These are phyloP conservation scores for Ophiothrix spiculata DNA, from an alignment of 35 echinoderm and acorn worm species.

Conservation along the genomic window DNA sequence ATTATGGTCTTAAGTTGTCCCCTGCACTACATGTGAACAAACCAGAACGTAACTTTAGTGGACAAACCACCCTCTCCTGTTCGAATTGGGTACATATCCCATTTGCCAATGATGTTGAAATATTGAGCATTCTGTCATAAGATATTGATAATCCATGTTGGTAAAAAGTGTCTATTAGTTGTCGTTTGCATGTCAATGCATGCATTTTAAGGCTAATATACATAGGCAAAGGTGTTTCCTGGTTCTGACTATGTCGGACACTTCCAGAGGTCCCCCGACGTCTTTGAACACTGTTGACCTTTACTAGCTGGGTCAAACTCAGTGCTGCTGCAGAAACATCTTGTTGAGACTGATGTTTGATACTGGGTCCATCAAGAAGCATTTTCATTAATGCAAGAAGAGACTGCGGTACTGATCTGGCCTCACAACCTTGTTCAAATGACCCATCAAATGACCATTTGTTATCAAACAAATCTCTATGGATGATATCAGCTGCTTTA, in stretches of 20 bases:
- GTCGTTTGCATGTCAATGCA: slow-evolving; percentile 23
- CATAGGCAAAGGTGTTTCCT: slow-evolving; percentile 32
- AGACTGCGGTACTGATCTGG: neutral
- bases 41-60: neutral
- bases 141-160: slow-evolving; percentile 42
- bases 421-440: neutral
- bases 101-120: slow-evolving; percentile 24
- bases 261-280: no score
- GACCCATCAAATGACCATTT: no score
- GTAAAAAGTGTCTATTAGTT: slow-evolving; percentile 39
- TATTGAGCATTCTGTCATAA: slow-evolving; percentile 51
- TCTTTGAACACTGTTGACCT: no score
- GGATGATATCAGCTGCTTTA: no score
- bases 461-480: no score
- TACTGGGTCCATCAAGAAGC: neutral
- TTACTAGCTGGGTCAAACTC: no score
- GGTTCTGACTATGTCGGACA: neutral
- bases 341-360: neutral
- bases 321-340: no score
- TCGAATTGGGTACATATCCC: slow-evolving; percentile 20
- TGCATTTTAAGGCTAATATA: slow-evolving; percentile 36
- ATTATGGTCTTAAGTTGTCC: slow-evolving; percentile 68
- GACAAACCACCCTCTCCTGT: slow-evolving; percentile 49
- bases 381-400: neutral
- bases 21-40: slow-evolving; percentile 43